These are phyloP conservation scores for Tarsius wallacei DNA, from an alignment of 2,797 vertebrate species.

Conservation along the genomic window DNA sequence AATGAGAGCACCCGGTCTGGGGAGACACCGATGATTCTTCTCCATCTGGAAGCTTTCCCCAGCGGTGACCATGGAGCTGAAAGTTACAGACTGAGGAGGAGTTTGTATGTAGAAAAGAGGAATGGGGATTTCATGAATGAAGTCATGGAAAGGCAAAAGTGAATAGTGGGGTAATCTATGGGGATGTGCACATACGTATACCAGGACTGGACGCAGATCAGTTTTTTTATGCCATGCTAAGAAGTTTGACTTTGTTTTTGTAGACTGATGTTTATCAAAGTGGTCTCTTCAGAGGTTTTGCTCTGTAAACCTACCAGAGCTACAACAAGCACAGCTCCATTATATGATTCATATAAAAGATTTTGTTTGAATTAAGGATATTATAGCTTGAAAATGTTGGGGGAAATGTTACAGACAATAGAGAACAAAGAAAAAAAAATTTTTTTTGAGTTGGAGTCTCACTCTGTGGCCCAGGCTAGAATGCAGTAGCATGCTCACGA, in stretches of 20 bases:
- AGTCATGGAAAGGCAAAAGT: background rate
- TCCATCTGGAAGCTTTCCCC: background rate
- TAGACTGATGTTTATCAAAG: background rate
- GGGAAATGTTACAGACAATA: background rate
- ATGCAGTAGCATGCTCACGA: too few species aligned
- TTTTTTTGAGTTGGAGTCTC: too few species aligned
- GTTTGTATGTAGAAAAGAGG: background rate
- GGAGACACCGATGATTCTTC: background rate
- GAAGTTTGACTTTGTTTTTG: slow-evolving; percentile 11
- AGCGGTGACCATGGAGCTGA: background rate
- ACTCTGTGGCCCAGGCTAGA: too few species aligned
- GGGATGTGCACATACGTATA: background rate
- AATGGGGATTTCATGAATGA: background rate
- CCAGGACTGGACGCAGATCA: background rate
- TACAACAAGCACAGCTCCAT: background rate
- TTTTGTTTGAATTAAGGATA: slow-evolving; percentile 42
- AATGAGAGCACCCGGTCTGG: background rate
- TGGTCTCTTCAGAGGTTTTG: background rate
- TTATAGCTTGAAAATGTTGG: slow-evolving; percentile 11
- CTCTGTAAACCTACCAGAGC: background rate
- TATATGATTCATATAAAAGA: slow-evolving; percentile 24
- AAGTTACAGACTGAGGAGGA: background rate
- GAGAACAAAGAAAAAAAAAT: slow-evolving; percentile 12
- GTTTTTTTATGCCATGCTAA: background rate
- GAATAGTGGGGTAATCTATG: background rate